Evolutionary conservation across 2,113 vertebrate genomes (phyloP), one percentile per base, ranked within the genome.

Genomic region (Panthera uncia): DNA sequence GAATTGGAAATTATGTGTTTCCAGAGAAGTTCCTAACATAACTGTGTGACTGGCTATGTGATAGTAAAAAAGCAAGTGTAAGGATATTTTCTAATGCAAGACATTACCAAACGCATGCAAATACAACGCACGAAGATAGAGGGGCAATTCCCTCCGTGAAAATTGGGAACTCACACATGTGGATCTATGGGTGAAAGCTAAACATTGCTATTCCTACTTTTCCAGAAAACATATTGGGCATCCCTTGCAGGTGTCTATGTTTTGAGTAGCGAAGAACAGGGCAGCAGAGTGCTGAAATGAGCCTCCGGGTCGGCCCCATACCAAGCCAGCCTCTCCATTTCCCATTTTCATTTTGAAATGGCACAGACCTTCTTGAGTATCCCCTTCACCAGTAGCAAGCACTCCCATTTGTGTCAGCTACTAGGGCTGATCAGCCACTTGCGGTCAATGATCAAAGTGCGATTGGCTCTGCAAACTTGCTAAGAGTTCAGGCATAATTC

Each of bases 1-100:
- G 66, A 94, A 96, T 91, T 87, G 29, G 33, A 95, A 97, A 93
- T 85, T 57, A 36, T 31, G 52, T 65, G 8, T 81, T 97, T 96
- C 82, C 41, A 81, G 89, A 80, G 85, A 80, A 91, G 31, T 79
- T 95, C 45, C 78, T 93, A 61, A 21, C 25, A 41, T 63, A 93
- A 81, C 57, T 81, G 31, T 85, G 27, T 81, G 78, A 71, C 55
- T 66, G 78, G 66, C 55, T 61, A 33, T 8, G 3, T n/a, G 41
- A 55, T 45, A 61, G 81, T 78, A 21, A 33, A 80, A 52, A 71
- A 90, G 55, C 68, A 84, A 78, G 69, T 25, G 63, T 19, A 68
- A 52, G 15, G 50, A 2, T 80, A 92, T 95, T 94, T 92, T 52
- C 69, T 91, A 91, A 14, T 2, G 3, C 10, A 12, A 93, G 82